phyloP scores from a whole-genome alignment of 1,140 invertebrate species.

The Leptinotarsa undecemlineata region DNA sequence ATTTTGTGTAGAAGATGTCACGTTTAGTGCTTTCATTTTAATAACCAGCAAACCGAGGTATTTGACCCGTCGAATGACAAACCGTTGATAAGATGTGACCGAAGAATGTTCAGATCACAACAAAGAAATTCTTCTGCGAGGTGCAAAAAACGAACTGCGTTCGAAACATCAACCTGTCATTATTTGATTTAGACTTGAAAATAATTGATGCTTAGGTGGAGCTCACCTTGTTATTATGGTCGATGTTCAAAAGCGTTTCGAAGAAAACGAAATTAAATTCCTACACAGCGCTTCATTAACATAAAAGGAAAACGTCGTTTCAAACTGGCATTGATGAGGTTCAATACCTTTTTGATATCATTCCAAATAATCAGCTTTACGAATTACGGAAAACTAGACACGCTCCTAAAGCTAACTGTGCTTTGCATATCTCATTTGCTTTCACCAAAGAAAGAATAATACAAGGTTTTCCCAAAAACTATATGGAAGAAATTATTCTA shows the following conservation, averaged over 20 bases:
- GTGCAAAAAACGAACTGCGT: background rate
- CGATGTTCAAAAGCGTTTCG: background rate
- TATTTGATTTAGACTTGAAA: conserved; percentile 8
- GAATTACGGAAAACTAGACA: too few species aligned
- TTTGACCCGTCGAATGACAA: conserved; percentile 12
- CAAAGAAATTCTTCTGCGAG: background rate
- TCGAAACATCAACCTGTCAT: conserved; percentile 1
- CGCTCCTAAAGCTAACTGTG: too few species aligned
- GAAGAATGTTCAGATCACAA: background rate
- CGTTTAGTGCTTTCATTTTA: conserved; percentile 13
- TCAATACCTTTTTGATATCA: too few species aligned
- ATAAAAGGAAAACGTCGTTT: too few species aligned
- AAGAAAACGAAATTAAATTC: conserved; percentile 4
- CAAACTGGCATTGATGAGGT: too few species aligned
- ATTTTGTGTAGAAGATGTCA: conserved; percentile 10
- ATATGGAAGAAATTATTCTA: too few species aligned
- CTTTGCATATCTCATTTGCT: too few species aligned
- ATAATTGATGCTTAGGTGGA: background rate
- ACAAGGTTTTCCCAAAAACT: too few species aligned
- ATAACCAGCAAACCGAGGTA: conserved; percentile 11
- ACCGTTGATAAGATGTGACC: conserved; percentile 3
- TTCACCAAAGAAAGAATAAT: too few species aligned
- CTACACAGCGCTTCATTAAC: conserved; percentile 2
- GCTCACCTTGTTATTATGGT: background rate
- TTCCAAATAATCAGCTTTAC: too few species aligned